Conservation (phyloP, 1,140 invertebrate genomes). For the Teleogryllus occipitalis region DNA sequence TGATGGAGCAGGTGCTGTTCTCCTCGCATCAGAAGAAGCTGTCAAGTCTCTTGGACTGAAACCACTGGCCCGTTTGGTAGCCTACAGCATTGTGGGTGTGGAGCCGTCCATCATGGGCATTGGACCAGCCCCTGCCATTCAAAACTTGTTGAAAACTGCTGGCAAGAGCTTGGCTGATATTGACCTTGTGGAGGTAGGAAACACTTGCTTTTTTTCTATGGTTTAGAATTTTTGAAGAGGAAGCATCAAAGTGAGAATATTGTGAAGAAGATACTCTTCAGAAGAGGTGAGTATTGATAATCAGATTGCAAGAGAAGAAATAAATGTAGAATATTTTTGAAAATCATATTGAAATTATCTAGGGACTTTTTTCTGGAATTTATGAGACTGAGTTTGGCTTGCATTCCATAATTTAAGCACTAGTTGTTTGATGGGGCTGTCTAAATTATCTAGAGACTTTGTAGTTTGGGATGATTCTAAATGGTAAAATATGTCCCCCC, state of each 20-base stretch:
- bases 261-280: too few species aligned
- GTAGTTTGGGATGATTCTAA: neutral
- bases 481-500: too few species aligned
- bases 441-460: neutral
- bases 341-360: too few species aligned
- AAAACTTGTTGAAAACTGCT: constrained; percentile 61
- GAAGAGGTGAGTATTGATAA: too few species aligned
- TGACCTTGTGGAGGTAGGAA: constrained; percentile 81
- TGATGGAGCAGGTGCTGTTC: constrained; percentile 87
- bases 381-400: too few species aligned
- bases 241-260: too few species aligned
- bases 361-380: too few species aligned
- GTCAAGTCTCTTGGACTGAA: constrained; percentile 70
- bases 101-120: constrained; percentile 75
- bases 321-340: too few species aligned
- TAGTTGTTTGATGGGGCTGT: too few species aligned
- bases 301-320: too few species aligned
- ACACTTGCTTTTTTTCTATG: neutral
- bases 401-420: too few species aligned
- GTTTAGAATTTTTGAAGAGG: too few species aligned
- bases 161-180: constrained; percentile 76
- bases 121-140: constrained; percentile 87
- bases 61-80: constrained; percentile 67
- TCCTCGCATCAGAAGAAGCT: constrained; percentile 86
- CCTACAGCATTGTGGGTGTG: constrained; percentile 68